Evolutionary conservation across 2,797 vertebrate species (phyloP), one percentile per base, ranked within the genome.

Genomic region (Phoebastria nigripes): DNA sequence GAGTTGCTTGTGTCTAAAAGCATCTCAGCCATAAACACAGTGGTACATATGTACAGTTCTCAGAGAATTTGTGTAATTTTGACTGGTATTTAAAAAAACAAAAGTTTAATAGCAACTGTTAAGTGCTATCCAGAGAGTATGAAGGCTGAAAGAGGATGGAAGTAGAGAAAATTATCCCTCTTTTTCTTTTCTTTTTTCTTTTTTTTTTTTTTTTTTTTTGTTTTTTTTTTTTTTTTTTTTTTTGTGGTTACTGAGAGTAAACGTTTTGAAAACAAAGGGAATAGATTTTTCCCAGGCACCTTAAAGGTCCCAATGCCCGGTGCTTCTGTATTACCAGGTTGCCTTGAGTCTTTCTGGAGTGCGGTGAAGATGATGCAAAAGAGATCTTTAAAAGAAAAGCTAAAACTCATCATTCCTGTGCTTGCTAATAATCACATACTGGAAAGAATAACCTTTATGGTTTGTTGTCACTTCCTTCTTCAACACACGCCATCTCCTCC

Each of bases 1-100:
- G n/a, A 74, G 42, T 25, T 70, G 26, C 35, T 79, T 41, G 41
- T 61, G 52, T 58, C 67, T 69, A 10, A 73, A 69, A 82, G 46
- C 61, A 52, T 74, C 78, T 74, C 77, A n/a, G 33, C 62, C 62
- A 22, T 74, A 24, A 65, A 5, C 62, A 13, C 41, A 54, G 8
- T 2, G 9, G 26, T n/a, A 4, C 8, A 0, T 31, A 14, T 5
- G 8, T 13, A 9, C 22, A 28, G 15, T 24, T 61, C 59, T 61
- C 47, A 20, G 56, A 31, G 35, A 44, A 41, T 12, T 37, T n/a
- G 11, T 46, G 19, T 41, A 1, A 5, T 46, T 72, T 52, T 65
- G 46, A 11, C 25, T 41, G 52, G 22, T n/a, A 33, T 47, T 33
- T 55, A 55, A 69, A 55, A 55, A 19, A 5, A 2, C 19, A 3